Base-by-base conservation (phyloP, 2,888 invertebrate species). In the Parthenolecanium corni region DNA sequence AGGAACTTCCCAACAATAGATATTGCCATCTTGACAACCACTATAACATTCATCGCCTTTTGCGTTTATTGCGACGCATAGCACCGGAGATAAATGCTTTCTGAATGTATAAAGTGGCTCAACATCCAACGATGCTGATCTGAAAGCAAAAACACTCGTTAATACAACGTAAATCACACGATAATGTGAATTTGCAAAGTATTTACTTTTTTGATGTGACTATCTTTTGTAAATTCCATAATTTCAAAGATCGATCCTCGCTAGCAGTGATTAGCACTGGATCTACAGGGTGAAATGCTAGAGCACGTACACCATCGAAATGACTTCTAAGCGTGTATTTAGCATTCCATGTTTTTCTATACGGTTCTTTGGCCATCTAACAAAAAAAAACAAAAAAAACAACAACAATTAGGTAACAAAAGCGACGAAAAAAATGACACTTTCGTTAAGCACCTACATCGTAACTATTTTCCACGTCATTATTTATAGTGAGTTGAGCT, bases 61-160 rank as follows among this genome's bases (percentile, higher is more conserved):
- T 64, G 88, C 84, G 66, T 89, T 91, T 83, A 98, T 89, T 52
- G 92, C 90, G 72, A 98, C 80, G 75, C 93, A 93, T 66, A 97
- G 78, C 65, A 98, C 96, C 14, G 97, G 89, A 62, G 93, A 95
- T 66, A 85, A 82, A 75, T 98, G 97, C 65, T 89, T 92, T 69
- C 97, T 85, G 80, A 98, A 99, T 68, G 98, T 99, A 76, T 98
- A 97, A 65, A 97, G 80, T 58, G 98, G 98, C 77, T 98, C 98
- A 67, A 98, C 93, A 75, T 99, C 98, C 68, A 95, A 79, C 62
- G 93, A 93, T 68, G 92, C 89, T 20, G 91, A 89, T 69, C 81
- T 81, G 70, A 14, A 70, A n/a, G n/a, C n/a, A n/a, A n/a, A n/a
- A n/a, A n/a, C n/a, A n/a, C 9, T 12, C 14, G 38, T 9, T 38